A percentile compares a stretch with the other conserved stretches of the same genome.
phyloP scores from a whole-genome alignment of 2,797 vertebrate genomes.

The Leptodactylus fallax region DNA sequence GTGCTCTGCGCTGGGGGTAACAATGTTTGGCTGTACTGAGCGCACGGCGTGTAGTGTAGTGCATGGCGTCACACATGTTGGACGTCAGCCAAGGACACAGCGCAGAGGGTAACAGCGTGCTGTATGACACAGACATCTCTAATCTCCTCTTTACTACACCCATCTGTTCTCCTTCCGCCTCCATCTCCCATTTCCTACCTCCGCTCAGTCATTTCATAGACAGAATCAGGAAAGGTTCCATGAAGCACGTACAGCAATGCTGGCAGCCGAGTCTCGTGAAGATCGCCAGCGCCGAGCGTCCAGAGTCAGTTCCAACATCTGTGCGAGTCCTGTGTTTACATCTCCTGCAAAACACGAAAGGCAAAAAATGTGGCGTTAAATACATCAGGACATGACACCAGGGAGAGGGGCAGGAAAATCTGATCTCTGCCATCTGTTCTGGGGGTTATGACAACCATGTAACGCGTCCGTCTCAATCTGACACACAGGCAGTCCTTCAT shows the following conservation, averaged over 20 bases:
- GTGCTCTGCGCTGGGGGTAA: neutral
- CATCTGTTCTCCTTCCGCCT: conserved; percentile 46
- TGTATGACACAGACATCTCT: conserved; percentile 16
- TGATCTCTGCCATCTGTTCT: conserved; percentile 40
- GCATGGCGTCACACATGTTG: neutral
- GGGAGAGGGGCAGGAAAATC: neutral
- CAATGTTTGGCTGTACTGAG: neutral
- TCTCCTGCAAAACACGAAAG: conserved; percentile 15
- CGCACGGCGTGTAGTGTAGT: neutral
- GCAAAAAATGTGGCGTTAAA: conserved; percentile 11
- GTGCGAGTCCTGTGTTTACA: conserved; percentile 6
- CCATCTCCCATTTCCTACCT: conserved; percentile 8
- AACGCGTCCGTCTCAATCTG: too few species aligned
- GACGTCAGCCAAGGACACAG: neutral
- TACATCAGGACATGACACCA: neutral
- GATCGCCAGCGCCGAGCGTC: neutral
- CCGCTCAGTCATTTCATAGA: conserved; percentile 14
- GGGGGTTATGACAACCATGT: neutral
- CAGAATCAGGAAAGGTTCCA: conserved; percentile 19
- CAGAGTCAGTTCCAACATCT: conserved; percentile 37
- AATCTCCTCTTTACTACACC: conserved; percentile 39
- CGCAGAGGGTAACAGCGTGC: conserved; percentile 1
- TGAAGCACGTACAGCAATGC: conserved; percentile 7
- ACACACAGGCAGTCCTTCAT: neutral
- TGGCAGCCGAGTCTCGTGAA: conserved; percentile 5